Evolutionary conservation across 2,888 invertebrate genomes (phyloP).

Genomic region (Odontocerum albicorne): DNA sequence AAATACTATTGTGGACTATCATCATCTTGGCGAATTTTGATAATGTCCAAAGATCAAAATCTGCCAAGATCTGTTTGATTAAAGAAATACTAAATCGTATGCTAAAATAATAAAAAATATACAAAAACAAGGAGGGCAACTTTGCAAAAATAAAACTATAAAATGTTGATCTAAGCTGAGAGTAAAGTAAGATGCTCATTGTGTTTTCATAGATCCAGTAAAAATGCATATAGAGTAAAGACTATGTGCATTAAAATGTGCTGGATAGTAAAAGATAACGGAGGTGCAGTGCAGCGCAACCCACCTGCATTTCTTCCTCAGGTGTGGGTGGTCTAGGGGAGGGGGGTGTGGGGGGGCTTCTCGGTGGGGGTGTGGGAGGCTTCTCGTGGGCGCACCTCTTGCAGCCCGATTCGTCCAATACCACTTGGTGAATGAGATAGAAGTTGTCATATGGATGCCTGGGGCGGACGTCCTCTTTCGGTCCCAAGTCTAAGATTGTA

Average conservation of each 20-base stretch:
- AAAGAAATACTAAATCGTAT: too few species aligned
- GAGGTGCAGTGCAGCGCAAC: conserved; percentile 33
- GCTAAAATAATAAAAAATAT: too few species aligned
- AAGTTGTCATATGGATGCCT: conserved; percentile 56
- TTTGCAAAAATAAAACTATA: too few species aligned
- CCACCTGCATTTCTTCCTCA: conserved; percentile 34
- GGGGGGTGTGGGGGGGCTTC: conserved; percentile 38
- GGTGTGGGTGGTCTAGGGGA: conserved; percentile 23
- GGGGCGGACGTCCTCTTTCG: conserved; percentile 46
- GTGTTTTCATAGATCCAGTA: too few species aligned
- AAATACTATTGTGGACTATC: too few species aligned
- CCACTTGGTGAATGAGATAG: conserved; percentile 50
- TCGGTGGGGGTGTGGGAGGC: conserved; percentile 44
- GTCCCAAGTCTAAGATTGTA: not conserved
- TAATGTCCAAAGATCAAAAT: too few species aligned
- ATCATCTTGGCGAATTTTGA: too few species aligned
- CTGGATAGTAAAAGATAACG: not conserved
- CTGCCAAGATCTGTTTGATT: too few species aligned
- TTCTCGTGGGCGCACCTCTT: conserved; percentile 53
- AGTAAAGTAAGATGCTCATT: too few species aligned
- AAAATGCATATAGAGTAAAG: not conserved
- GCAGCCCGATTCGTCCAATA: conserved; percentile 50
- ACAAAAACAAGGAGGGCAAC: too few species aligned
- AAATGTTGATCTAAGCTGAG: too few species aligned
- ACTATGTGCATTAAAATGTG: not conserved